These are phyloP conservation scores for Empidonax traillii DNA, from an alignment of 2,113 vertebrate species.

Conservation along the genomic window DNA sequence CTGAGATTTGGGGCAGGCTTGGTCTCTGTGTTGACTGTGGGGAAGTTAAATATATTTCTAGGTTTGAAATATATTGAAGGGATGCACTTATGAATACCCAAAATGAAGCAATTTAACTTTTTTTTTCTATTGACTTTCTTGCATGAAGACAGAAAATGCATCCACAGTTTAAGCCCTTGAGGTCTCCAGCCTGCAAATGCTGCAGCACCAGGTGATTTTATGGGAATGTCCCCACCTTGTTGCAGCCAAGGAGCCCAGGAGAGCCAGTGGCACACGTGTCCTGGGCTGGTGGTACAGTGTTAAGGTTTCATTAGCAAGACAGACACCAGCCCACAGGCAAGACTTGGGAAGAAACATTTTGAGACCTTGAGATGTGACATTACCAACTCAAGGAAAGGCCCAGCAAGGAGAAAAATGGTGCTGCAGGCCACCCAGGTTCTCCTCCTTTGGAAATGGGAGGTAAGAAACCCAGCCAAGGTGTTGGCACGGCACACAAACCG, in stretches of 20 bases:
- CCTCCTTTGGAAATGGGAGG: not conserved
- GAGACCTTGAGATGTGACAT: fast-evolving
- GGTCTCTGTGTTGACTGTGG: not conserved
- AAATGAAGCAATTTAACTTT: not conserved
- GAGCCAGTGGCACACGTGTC: not conserved
- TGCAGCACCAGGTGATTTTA: not conserved
- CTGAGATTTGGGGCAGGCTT: not conserved
- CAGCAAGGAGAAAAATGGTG: not conserved
- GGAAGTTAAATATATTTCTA: not conserved
- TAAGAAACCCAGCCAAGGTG: not conserved
- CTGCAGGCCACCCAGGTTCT: not conserved
- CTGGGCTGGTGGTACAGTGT: not conserved
- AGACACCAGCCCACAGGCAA: not conserved
- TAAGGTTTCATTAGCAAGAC: not conserved
- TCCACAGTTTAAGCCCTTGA: not conserved
- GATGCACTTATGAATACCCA: not conserved
- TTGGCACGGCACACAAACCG: fast-evolving
- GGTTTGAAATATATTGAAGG: not conserved
- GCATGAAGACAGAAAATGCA: not conserved
- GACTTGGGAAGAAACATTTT: not conserved
- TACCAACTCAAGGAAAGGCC: not conserved
- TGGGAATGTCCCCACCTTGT: not conserved
- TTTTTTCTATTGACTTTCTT: not conserved
- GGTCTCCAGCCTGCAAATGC: not conserved
- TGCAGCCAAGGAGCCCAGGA: not conserved